Evolutionary conservation across 1,140 invertebrate species (phyloP).

Genomic region (Drosophila kepulauana): DNA sequence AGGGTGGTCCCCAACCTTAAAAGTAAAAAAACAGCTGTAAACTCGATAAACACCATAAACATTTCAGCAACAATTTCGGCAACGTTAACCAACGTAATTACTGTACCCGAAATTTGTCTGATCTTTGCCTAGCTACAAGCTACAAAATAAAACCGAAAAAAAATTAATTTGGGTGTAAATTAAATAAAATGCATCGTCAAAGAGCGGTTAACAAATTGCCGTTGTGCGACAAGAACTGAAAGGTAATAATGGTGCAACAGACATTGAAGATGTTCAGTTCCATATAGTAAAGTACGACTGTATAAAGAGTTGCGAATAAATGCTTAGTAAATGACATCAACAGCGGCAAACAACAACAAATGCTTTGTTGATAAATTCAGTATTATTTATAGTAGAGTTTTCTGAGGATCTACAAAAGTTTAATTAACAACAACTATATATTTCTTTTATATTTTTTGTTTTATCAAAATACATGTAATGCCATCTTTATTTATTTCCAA

Average conservation of each 20-base stretch:
- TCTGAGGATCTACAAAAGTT: too few species aligned
- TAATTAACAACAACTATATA: too few species aligned
- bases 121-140: constrained; percentile 12
- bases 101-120: constrained; percentile 14
- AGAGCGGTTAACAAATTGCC: constrained; percentile 68
- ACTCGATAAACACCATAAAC: constrained; percentile 39
- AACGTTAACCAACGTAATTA: constrained; percentile 76
- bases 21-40: constrained; percentile 11
- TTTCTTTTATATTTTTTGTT: too few species aligned
- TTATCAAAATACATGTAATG: too few species aligned
- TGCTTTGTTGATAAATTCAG: background rate
- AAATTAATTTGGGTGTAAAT: constrained; percentile 71
- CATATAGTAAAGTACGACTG: constrained; percentile 10
- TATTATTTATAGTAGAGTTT: too few species aligned
- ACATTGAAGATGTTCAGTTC: constrained; percentile 17
- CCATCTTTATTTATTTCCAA: too few species aligned
- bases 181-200: constrained; percentile 63
- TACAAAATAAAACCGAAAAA: constrained; percentile 7
- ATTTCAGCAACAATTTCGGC: constrained; percentile 68
- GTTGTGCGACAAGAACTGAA: constrained; percentile 58
- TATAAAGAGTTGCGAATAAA: constrained; percentile 37
- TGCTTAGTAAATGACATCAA: constrained; percentile 10
- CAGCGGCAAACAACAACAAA: constrained; percentile 27
- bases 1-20: constrained; percentile 74
- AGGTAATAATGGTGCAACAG: constrained; percentile 23